These are phyloP conservation scores for Melangyna quadrimaculata DNA, from an alignment of 2,888 invertebrate genomes.

Conservation along the genomic window DNA sequence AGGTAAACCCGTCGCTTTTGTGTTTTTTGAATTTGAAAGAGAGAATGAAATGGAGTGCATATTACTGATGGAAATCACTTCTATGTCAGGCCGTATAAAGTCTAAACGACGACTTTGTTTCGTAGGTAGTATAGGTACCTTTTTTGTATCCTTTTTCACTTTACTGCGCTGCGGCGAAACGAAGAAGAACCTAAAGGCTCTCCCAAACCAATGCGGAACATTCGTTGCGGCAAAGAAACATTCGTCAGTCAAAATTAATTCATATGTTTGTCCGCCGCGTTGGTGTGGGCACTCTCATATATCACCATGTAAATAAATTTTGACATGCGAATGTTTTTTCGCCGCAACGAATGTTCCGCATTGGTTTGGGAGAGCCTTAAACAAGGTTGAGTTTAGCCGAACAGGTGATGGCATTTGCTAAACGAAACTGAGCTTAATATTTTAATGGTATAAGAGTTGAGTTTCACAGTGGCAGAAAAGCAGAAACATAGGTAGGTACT, in stretches of 20 bases:
- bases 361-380: too few species aligned
- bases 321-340: too few species aligned
- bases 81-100: constrained; percentile 25
- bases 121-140: not conserved
- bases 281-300: too few species aligned
- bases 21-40: constrained; percentile 25
- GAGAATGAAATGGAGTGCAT: constrained; percentile 27
- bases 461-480: constrained; percentile 32
- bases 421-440: constrained; percentile 68
- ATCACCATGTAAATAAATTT: too few species aligned
- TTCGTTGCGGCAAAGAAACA: too few species aligned
- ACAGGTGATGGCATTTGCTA: constrained; percentile 62
- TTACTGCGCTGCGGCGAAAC: not conserved
- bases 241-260: too few species aligned
- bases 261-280: too few species aligned
- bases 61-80: constrained; percentile 63
- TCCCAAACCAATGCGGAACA: too few species aligned
- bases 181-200: constrained; percentile 32
- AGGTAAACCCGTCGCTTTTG: constrained; percentile 35
- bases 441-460: constrained; percentile 60
- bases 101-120: not conserved
- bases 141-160: not conserved
- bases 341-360: too few species aligned
- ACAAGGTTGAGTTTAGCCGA: constrained; percentile 40
- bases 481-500: too few species aligned